Conservation (phyloP, 1,140 invertebrate species). For the Phortica variegata region DNA sequence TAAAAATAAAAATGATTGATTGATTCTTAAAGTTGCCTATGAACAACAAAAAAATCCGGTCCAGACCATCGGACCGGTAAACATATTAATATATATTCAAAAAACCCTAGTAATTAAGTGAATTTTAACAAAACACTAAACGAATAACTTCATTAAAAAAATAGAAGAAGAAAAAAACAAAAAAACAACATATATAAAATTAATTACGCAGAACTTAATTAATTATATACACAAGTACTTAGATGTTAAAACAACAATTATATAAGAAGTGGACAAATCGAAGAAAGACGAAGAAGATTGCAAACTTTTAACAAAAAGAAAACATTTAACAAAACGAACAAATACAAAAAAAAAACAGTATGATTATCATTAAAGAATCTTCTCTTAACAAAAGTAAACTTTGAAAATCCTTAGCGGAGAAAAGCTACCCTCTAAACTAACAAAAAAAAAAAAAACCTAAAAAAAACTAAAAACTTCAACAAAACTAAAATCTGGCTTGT, state of each 20-base stretch:
- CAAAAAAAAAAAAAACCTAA: slow-evolving; percentile 28
- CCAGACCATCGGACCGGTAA: slow-evolving; percentile 40
- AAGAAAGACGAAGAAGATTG: no score
- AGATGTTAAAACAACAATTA: slow-evolving; percentile 40
- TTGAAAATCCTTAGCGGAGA: slow-evolving; percentile 53
- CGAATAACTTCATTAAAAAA: background rate
- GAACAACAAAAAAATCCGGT: slow-evolving; percentile 33
- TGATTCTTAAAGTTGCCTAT: slow-evolving; percentile 53
- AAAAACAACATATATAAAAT: slow-evolving; percentile 7
- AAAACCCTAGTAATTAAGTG: slow-evolving; percentile 39
- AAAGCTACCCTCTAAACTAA: slow-evolving; percentile 50
- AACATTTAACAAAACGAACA: slow-evolving; percentile 22
- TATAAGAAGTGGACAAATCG: no score
- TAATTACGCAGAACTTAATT: slow-evolving; percentile 20
- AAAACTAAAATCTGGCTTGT: slow-evolving; percentile 36
- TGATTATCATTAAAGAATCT: slow-evolving; percentile 54
- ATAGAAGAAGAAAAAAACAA: slow-evolving; percentile 3
- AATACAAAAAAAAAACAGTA: slow-evolving; percentile 36
- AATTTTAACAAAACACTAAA: slow-evolving; percentile 49
- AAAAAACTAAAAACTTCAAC: slow-evolving; percentile 28
- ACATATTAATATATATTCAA: slow-evolving; percentile 35
- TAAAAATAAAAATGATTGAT: slow-evolving; percentile 31
- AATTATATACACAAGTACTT: slow-evolving; percentile 47
- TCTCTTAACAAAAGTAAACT: slow-evolving; percentile 54
- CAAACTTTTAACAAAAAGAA: slow-evolving; percentile 22